Conservation (phyloP, 1,140 invertebrate genomes). For the Apis dorsata region DNA sequence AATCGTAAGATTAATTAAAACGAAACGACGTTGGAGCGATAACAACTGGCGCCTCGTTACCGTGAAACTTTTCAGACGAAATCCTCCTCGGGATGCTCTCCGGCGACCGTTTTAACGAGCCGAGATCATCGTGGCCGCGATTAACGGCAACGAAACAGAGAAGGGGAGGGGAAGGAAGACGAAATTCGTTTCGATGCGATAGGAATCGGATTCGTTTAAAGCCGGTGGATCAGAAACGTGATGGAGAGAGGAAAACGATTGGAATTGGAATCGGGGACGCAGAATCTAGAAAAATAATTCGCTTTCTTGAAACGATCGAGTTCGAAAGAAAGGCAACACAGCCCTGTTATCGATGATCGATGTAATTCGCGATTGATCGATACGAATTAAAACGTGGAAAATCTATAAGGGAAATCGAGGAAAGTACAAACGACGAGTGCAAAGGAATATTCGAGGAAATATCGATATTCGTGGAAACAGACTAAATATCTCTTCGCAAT, state of each 20-base stretch:
- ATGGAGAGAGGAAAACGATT: conserved; percentile 21
- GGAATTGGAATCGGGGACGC: conserved; percentile 36
- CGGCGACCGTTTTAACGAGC: conserved; percentile 21
- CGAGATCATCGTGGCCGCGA: background rate
- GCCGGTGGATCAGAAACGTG: conserved; percentile 19
- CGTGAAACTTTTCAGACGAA: background rate
- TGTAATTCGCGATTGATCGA: background rate
- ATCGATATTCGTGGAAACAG: conserved; percentile 1
- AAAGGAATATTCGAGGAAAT: too few relatives aligned
- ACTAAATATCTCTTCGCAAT: background rate
- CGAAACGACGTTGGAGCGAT: background rate
- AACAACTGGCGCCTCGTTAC: background rate
- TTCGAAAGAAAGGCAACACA: background rate
- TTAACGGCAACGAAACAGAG: background rate
- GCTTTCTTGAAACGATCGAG: conserved; percentile 40
- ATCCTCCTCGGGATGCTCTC: background rate
- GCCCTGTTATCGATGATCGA: background rate
- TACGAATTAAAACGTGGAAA: background rate
- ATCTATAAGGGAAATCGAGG: background rate
- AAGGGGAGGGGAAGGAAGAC: background rate
- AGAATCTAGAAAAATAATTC: conserved; percentile 52
- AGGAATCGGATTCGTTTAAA: conserved; percentile 37
- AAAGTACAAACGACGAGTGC: background rate
- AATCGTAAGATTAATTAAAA: background rate
- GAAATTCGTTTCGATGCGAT: conserved; percentile 9